Evolutionary conservation across 2,113 vertebrate genomes (phyloP), one percentile per base, ranked within the genome.

Genomic region (Eublepharis macularius): DNA sequence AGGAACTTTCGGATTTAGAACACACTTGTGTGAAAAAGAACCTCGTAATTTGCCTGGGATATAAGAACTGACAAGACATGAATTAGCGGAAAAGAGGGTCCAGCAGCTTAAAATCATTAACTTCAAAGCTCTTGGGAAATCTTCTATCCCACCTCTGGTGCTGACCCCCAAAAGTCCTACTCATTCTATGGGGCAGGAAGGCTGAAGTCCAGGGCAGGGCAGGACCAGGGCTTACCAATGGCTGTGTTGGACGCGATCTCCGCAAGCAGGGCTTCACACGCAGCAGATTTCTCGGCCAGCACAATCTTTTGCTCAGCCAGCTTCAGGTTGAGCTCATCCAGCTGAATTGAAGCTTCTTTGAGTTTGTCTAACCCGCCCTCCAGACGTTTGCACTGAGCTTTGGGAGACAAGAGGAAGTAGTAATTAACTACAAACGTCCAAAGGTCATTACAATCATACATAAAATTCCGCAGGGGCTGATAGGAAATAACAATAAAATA

Each of bases 301-400:
- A 99, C 97, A 4, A 98, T 91, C 89, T 96, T 98, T 92, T 99
- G 98, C 92, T 98, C 98, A 0, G 97, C 98, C 65, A 99, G 97
- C 89, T 98, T 99, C 83, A 92, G 73, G 78, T 98, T 99, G 80
- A 99, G 97, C 92, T 98, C 97, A 1, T 94, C 97, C 43, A 99
- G 95, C 94, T 99, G 97, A n/a, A 95, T n/a, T 51, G 97, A 97
- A 39, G 98, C 98, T 93, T 99, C 98, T 93, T 98, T 97, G 85
- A 99, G 95, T 92, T 99, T 99, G 91, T 97, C 97, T 84, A 99
- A 96, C 70, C 99, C 98, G 0, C 97, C 97, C 63, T 98, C 98
- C 82, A 99, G 94, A 11, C 96, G 96, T 87, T 97, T 98, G 91
- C 98, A 99, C 85, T 99, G 98, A 32, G 93, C 98, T 99, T 89